phyloP scores from a whole-genome alignment of 2,113 vertebrate genomes.

The Acanthisitta chloris region DNA sequence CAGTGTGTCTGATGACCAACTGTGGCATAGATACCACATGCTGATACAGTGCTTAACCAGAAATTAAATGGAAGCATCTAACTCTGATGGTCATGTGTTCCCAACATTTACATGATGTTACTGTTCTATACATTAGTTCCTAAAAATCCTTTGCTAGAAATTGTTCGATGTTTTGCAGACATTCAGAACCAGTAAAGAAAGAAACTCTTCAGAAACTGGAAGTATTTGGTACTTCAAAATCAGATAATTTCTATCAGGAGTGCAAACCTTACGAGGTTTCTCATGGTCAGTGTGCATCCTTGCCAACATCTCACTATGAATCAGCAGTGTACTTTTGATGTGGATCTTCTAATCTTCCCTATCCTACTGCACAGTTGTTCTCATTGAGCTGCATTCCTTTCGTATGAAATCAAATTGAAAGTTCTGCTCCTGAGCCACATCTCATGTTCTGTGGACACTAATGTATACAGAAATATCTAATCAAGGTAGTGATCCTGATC shows the following conservation, averaged over 20 bases:
- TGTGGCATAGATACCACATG: background rate
- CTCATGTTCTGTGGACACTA: background rate
- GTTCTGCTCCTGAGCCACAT: background rate
- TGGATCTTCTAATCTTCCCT: background rate
- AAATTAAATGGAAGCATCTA: background rate
- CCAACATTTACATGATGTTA: background rate
- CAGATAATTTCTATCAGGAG: background rate
- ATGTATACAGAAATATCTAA: background rate
- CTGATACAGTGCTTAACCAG: background rate
- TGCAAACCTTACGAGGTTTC: background rate
- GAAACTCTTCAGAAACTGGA: background rate
- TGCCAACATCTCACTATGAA: background rate
- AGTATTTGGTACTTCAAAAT: background rate
- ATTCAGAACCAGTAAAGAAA: background rate
- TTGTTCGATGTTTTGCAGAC: background rate
- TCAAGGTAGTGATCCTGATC: too few species aligned
- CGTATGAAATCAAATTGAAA: background rate
- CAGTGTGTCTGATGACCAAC: background rate
- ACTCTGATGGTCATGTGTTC: background rate
- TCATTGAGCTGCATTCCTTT: background rate
- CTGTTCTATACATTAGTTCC: background rate
- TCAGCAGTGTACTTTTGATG: background rate
- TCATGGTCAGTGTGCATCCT: background rate
- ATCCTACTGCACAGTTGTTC: background rate
- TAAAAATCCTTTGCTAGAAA: background rate